These are phyloP conservation scores for Pelusios castaneus DNA, from an alignment of 2,113 vertebrate species.

Conservation along the genomic window DNA sequence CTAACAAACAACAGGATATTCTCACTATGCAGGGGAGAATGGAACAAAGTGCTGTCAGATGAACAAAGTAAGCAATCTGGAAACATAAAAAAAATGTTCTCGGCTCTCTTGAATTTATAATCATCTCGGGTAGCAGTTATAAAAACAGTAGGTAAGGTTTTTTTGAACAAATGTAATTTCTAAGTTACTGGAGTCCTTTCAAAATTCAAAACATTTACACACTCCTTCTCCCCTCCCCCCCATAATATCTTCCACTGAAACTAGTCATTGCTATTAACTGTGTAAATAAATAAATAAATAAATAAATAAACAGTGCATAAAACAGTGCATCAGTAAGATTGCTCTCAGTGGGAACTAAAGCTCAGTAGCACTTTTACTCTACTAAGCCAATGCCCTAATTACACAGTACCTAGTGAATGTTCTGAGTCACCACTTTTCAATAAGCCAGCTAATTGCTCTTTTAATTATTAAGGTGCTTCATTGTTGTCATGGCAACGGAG, in stretches of 20 bases:
- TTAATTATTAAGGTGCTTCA: slow-evolving; percentile 86
- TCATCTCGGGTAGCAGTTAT: background rate
- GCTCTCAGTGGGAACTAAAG: slow-evolving; percentile 43
- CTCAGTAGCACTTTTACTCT: slow-evolving; percentile 70
- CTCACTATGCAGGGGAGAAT: background rate
- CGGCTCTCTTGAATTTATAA: background rate
- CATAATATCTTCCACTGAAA: background rate
- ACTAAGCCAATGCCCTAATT: slow-evolving; percentile 82
- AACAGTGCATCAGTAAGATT: slow-evolving; percentile 61
- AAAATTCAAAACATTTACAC: background rate
- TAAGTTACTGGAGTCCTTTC: background rate
- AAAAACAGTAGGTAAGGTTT: background rate
- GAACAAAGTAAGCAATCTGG: background rate
- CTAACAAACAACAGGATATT: background rate
- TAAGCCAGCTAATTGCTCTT: slow-evolving; percentile 82
- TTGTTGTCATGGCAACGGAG: slow-evolving; percentile 82
- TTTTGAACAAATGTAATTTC: background rate
- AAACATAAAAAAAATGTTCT: background rate
- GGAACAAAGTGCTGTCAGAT: accelerated
- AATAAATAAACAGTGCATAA: slow-evolving; percentile 11
- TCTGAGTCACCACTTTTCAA: slow-evolving; percentile 77
- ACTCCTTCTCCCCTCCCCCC: background rate
- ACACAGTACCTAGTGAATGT: slow-evolving; percentile 75
- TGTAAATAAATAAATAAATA: too few species aligned
- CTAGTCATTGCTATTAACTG: background rate